Evolutionary conservation across 2,888 invertebrate genomes (phyloP).

Genomic region (Beris morrisii): DNA sequence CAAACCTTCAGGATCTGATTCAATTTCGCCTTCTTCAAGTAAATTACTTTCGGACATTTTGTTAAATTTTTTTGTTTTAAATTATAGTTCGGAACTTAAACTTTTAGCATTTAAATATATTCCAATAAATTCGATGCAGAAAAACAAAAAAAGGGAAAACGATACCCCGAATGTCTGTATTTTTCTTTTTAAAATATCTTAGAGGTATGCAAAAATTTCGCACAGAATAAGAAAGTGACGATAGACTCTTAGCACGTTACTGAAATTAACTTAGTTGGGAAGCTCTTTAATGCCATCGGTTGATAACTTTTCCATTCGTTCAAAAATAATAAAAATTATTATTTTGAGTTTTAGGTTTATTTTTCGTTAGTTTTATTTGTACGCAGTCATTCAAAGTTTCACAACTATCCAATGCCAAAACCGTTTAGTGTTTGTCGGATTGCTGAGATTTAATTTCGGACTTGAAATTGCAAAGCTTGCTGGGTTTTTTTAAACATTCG

Average conservation of each 20-base stretch:
- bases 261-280: too few relatives aligned
- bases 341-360: slow-evolving; percentile 9
- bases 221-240: too few relatives aligned
- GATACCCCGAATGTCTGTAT: too few relatives aligned
- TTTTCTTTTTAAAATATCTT: too few relatives aligned
- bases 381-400: slow-evolving; percentile 17
- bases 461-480: slow-evolving; percentile 10
- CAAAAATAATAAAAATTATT: slow-evolving; percentile 10
- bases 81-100: too few relatives aligned
- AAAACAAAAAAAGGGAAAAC: too few relatives aligned
- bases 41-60: neutral
- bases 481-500: neutral
- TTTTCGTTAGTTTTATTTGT: neutral
- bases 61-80: too few relatives aligned
- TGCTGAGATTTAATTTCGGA: slow-evolving; percentile 11
- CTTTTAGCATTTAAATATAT: too few relatives aligned
- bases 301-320: slow-evolving; percentile 23
- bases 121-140: too few relatives aligned
- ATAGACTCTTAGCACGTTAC: too few relatives aligned
- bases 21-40: slow-evolving; percentile 26
- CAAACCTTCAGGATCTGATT: slow-evolving; percentile 15
- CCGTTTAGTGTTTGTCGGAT: neutral
- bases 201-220: too few relatives aligned
- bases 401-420: slow-evolving; percentile 21
- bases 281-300: neutral